Evolutionary conservation across 2,113 vertebrate genomes (phyloP).

Genomic region (Phainopepla nitens): DNA sequence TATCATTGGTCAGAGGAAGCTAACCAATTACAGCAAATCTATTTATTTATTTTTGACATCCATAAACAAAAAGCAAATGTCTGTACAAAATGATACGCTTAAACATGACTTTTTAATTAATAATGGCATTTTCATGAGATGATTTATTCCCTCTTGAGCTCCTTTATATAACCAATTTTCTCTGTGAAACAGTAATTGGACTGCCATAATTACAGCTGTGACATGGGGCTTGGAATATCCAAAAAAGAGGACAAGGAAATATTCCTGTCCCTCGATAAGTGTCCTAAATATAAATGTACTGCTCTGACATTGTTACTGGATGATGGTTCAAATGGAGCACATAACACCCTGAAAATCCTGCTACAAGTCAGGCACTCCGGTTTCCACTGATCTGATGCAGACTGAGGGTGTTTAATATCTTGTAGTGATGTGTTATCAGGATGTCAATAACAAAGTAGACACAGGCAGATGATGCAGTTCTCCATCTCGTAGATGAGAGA

Average conservation of each 20-base stretch:
- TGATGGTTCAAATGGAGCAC: neutral
- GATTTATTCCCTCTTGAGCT: neutral
- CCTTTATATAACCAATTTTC: neutral
- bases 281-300: neutral
- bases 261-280: neutral
- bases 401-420: neutral
- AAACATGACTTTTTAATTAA: neutral
- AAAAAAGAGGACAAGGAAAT: neutral
- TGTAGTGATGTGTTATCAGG: neutral
- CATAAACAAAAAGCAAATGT: neutral
- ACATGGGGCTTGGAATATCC: rapidly evolving
- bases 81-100: neutral
- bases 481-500: neutral
- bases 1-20: neutral
- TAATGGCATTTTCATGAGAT: neutral
- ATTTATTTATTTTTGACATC: neutral
- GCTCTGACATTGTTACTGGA: too few species aligned
- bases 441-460: neutral
- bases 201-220: neutral
- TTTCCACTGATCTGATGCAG: neutral
- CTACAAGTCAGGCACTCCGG: neutral
- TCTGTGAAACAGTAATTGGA: neutral
- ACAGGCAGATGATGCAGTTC: neutral
- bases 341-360: neutral
- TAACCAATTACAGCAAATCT: neutral